A percentile compares a stretch with the other conserved stretches of the same genome.
These are phyloP conservation scores for Oplegnathus fasciatus DNA, from an alignment of 2,113 vertebrate species.

Conservation along the genomic window DNA sequence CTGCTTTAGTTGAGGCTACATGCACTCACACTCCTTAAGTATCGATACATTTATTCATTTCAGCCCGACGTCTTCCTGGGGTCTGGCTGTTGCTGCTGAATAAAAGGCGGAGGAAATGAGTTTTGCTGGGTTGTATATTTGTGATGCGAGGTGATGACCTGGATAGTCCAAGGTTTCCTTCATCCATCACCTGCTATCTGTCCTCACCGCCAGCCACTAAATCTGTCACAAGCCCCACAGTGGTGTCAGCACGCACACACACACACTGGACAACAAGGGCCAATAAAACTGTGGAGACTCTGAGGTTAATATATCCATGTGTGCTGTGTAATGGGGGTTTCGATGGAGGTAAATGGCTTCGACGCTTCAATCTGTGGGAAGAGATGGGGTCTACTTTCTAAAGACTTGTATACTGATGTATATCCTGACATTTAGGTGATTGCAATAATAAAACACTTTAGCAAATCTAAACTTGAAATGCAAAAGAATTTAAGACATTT, in stretches of 20 bases:
- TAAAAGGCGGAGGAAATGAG: constrained; percentile 33
- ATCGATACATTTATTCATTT: neutral
- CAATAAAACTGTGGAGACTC: constrained; percentile 26
- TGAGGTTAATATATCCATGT: neutral
- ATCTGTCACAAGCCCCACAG: constrained; percentile 57
- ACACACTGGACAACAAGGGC: constrained; percentile 40
- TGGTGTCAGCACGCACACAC: constrained; percentile 11
- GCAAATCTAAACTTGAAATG: neutral
- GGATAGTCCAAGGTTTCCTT: constrained; percentile 70
- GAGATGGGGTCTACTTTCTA: neutral
- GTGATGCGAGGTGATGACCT: constrained; percentile 65
- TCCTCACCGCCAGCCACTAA: constrained; percentile 65
- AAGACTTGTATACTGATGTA: neutral
- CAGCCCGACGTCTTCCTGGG: neutral
- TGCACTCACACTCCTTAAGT: neutral
- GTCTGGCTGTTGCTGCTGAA: neutral
- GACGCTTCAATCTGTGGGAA: neutral
- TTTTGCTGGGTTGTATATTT: constrained; percentile 49
- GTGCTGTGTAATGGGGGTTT: neutral
- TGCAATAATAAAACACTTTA: neutral
- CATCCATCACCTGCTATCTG: constrained; percentile 77
- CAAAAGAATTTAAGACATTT: neutral
- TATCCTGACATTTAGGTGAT: neutral
- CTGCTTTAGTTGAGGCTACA: neutral
- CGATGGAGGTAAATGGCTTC: neutral